Evolutionary conservation across 23 tunicate species (phyloP), one percentile per base, ranked within the genome.

Genomic region (Trididemnum miniatum): DNA sequence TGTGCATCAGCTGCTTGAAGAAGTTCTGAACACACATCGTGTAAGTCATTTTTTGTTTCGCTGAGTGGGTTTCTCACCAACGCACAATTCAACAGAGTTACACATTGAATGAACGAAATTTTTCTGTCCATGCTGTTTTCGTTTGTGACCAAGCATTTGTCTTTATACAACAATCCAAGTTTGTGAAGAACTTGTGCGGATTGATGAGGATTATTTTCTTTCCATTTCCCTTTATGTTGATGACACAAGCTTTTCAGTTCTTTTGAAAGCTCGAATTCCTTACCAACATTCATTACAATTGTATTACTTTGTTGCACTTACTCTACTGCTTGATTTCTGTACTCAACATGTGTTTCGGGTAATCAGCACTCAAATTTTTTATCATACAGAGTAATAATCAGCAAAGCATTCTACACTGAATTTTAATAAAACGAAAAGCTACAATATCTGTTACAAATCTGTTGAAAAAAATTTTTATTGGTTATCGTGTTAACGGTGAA

Each of bases 11-110:
- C 9, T 7, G 9, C 15, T 44, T 44, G 54, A 9, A 72, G 51
- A 34, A 72, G 25, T 1, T 72, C 31, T 34, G 25, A 34, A 51
- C 37, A 40, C 35, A 72, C 2, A 25, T 27, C 24, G 20, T 7
- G 78, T 51, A 72, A 72, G 26, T 72, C 78, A 34, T 33, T 24
- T 1, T 34, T 27, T 34, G 4, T 7, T 72, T 33, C 1, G 34
- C 26, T 34, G 24, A 34, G 50, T 15, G 35, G 12, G 7, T 38
- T 15, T 34, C 78, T 20, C 7, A 34, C 51, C 24, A 72, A 4
- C 0, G 78, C 78, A 2, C 50, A 38, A 51, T 72, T 72, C 34
- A 72, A 20, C 51, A 72, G 35, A 25, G 78, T 27, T 33, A 51
- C 78, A 2, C 50, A 18, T 34, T 72, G 78, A 2, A 72, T 72